Conservation (phyloP, 2,797 vertebrate species). For the Mormyrus proboscirostris region DNA sequence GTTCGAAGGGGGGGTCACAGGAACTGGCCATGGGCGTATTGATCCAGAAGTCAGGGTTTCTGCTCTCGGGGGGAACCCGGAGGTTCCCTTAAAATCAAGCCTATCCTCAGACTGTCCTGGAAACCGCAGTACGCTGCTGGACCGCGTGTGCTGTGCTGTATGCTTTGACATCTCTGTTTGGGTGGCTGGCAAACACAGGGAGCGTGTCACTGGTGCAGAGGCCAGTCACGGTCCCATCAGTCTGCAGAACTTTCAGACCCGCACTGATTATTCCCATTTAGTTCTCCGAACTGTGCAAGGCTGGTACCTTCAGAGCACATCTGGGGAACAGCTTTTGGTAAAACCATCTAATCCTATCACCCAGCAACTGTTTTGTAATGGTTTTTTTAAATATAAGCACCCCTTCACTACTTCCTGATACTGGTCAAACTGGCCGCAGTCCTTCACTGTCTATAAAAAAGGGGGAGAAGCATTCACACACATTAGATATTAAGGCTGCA, state of each 20-base stretch:
- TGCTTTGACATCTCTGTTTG: background rate
- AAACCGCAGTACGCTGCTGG: background rate
- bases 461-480: background rate
- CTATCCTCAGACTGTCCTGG: background rate
- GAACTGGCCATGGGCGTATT: constrained; percentile 57
- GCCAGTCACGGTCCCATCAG: too few species aligned
- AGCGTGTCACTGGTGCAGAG: background rate
- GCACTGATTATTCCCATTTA: background rate
- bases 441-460: background rate
- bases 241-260: background rate
- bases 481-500: background rate
- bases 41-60: constrained; percentile 61
- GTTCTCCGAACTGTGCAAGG: background rate
- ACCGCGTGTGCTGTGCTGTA: background rate
- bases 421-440: background rate
- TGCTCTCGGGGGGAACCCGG: constrained; percentile 54
- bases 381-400: background rate
- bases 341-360: background rate
- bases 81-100: background rate
- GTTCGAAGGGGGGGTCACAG: constrained; percentile 47
- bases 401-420: background rate
- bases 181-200: background rate
- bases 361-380: background rate
- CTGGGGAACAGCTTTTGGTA: background rate
- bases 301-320: background rate